Evolutionary conservation across 2,797 vertebrate genomes (phyloP).

Genomic region (Microhierax caerulescens): DNA sequence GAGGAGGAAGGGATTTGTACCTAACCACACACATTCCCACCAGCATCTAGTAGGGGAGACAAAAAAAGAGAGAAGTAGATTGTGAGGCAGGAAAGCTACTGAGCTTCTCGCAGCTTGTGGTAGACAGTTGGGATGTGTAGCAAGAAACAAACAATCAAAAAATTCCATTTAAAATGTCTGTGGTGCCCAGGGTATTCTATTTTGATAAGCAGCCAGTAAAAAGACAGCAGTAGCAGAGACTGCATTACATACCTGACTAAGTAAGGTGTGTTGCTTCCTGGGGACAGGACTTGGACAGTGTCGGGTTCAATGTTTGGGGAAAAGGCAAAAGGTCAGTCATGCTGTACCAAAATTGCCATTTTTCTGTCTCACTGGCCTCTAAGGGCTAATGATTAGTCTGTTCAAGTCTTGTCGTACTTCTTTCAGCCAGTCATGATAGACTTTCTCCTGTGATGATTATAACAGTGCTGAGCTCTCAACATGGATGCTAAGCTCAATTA

Average conservation of each 20-base stretch:
- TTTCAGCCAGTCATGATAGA: not conserved
- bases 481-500: slow-evolving; percentile 24
- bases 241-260: not conserved
- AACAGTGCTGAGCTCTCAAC: not conserved
- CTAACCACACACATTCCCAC: not conserved
- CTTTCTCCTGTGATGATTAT: not conserved
- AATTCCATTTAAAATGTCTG: not conserved
- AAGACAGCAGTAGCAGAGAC: not conserved
- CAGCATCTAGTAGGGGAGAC: not conserved
- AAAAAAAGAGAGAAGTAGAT: not conserved
- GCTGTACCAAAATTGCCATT: not conserved
- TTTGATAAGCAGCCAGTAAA: not conserved
- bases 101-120: not conserved
- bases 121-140: not conserved
- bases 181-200: not conserved
- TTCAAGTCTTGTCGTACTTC: not conserved
- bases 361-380: not conserved
- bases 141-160: not conserved
- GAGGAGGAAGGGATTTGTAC: not conserved
- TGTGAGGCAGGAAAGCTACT: not conserved
- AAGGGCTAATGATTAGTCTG: not conserved
- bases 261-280: not conserved
- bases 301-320: not conserved
- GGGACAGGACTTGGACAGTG: not conserved
- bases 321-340: not conserved